Conservation (phyloP, 1,140 invertebrate species). For the Argopecten irradians region DNA sequence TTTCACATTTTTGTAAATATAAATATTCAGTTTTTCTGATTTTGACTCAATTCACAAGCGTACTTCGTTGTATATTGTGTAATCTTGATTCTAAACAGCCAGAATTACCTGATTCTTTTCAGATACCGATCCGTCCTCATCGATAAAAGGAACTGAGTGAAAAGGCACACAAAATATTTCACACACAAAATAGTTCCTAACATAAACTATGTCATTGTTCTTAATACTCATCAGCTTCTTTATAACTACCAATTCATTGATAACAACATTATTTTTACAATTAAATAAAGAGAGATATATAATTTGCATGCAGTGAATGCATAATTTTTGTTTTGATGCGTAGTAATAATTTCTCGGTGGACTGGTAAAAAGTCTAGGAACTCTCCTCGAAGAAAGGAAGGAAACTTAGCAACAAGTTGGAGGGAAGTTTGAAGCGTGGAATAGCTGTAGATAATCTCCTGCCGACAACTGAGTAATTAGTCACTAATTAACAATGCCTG, state of each 20-base stretch:
- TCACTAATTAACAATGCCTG: too few species aligned
- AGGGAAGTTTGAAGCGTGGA: not conserved
- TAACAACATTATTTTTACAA: too few species aligned
- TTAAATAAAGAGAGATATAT: too few species aligned
- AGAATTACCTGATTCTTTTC: not conserved
- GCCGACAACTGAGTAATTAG: too few species aligned
- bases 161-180: not conserved
- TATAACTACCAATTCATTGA: too few species aligned
- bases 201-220: not conserved
- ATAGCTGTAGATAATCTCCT: not conserved
- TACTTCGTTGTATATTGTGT: not conserved
- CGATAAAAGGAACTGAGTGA: not conserved
- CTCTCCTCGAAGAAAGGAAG: not conserved
- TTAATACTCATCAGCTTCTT: too few species aligned
- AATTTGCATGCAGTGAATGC: not conserved
- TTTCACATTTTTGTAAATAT: not conserved
- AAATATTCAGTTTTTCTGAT: not conserved
- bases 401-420: not conserved
- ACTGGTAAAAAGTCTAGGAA: not conserved
- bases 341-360: not conserved
- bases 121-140: slow-evolving; percentile 20
- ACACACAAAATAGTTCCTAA: not conserved
- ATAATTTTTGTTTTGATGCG: not conserved
- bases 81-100: not conserved
- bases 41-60: not conserved